phyloP scores from a whole-genome alignment of 2,888 invertebrate genomes.

The Watsonalla binaria region DNA sequence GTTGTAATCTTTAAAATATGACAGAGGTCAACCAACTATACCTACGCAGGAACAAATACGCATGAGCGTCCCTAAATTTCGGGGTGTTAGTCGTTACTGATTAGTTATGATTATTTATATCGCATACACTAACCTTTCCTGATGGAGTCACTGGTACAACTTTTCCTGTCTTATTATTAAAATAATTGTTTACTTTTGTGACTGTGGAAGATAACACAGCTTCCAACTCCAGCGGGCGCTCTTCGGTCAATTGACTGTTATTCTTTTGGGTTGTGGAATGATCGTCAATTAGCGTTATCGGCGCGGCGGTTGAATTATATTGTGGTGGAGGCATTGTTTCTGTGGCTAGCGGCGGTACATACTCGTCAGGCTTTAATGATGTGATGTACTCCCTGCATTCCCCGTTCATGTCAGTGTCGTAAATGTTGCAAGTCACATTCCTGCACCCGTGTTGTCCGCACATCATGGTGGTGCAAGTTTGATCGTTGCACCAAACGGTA shows the following conservation, averaged over 20 bases:
- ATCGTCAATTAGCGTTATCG: constrained; percentile 9
- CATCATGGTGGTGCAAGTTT: constrained; percentile 68
- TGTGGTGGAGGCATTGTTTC: constrained; percentile 7
- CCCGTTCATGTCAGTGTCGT: constrained; percentile 66
- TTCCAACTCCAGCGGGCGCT: constrained; percentile 54
- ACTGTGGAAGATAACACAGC: constrained; percentile 57
- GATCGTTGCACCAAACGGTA: constrained; percentile 69
- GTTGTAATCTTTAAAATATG: no score
- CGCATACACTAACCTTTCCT: constrained; percentile 29
- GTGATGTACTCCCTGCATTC: constrained; percentile 62
- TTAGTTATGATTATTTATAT: not conserved
- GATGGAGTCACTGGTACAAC: constrained; percentile 10
- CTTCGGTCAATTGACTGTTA: constrained; percentile 24
- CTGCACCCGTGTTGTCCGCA: constrained; percentile 56
- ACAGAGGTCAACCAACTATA: no score
- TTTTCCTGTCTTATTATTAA: constrained; percentile 13
- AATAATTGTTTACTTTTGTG: constrained; percentile 13
- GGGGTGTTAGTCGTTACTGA: not conserved
- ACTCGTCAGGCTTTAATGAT: constrained; percentile 33
- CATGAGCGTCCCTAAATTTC: not conserved
- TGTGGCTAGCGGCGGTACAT: constrained; percentile 21
- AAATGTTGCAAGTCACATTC: constrained; percentile 65
- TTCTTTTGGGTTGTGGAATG: constrained; percentile 18
- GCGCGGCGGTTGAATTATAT: constrained; percentile 11
- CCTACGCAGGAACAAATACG: no score